Percentiles rank a stretch among this genome's conserved stretches.
These are phyloP conservation scores for Magallana angulata DNA, from an alignment of 1,140 invertebrate species.

Conservation along the genomic window DNA sequence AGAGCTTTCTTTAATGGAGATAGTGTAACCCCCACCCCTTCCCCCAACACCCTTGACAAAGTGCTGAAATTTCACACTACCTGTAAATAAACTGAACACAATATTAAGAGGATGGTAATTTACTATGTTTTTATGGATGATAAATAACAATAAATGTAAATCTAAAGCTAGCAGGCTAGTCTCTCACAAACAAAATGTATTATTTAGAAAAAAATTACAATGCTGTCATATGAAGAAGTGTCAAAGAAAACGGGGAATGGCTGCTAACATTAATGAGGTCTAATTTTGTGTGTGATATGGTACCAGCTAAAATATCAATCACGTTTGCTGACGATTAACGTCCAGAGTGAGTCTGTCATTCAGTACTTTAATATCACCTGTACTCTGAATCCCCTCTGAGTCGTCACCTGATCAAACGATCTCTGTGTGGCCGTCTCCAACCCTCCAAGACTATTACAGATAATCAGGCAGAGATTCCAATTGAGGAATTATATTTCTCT, in stretches of 20 bases:
- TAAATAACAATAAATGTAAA: no score
- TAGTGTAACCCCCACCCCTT: no score
- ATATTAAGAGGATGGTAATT: no score
- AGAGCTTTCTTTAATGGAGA: no score
- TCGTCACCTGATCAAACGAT: conserved; percentile 15
- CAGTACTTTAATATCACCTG: conserved; percentile 10
- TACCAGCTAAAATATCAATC: conserved; percentile 23
- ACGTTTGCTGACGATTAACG: background rate
- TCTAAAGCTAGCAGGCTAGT: no score
- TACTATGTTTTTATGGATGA: no score
- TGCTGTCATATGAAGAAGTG: no score
- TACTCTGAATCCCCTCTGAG: background rate
- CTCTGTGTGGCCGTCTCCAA: background rate
- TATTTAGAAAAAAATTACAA: no score
- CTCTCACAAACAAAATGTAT: no score
- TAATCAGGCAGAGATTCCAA: background rate
- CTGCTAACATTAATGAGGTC: background rate
- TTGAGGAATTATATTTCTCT: conserved; percentile 16
- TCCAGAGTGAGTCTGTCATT: conserved; percentile 8
- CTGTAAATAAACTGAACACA: no score
- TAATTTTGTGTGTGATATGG: conserved; percentile 10
- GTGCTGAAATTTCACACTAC: no score
- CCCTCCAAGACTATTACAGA: conserved; percentile 24
- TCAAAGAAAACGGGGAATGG: background rate
- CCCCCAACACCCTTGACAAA: no score